A percentile compares a stretch with the other conserved stretches of the same genome.
Evolutionary conservation across 2,113 vertebrate species (phyloP).

Genomic region (Phaethornis superciliosus): DNA sequence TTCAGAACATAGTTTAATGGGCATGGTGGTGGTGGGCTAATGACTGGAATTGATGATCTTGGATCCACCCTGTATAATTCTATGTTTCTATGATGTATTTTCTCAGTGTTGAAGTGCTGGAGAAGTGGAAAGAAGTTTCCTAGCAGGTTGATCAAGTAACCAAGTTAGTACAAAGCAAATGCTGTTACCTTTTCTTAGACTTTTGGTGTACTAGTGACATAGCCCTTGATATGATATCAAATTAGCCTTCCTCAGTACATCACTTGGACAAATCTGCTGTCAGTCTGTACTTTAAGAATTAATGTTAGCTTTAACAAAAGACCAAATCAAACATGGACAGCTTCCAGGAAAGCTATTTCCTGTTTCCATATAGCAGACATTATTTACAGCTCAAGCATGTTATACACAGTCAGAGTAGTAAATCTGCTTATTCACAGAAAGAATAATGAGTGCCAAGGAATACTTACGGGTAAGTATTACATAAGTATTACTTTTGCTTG

Average conservation of each 20-base stretch:
- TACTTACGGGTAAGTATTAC: conserved; percentile 46
- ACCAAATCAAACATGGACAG: conserved; percentile 67
- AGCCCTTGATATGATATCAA: conserved; percentile 52
- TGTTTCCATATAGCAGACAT: conserved; percentile 31
- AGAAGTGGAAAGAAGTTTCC: not conserved
- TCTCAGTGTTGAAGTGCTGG: not conserved
- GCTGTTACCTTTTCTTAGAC: conserved; percentile 39
- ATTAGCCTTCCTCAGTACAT: conserved; percentile 37
- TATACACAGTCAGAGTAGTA: conserved; percentile 43
- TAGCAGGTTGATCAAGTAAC: not conserved
- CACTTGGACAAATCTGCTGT: conserved; percentile 73
- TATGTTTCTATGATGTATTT: not conserved
- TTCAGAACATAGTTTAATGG: no score
- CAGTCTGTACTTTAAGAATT: conserved; percentile 69
- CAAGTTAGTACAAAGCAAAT: not conserved
- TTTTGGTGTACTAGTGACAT: not conserved
- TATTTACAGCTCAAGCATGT: conserved; percentile 60
- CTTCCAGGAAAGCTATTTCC: conserved; percentile 74
- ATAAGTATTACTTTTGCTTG: conserved; percentile 36
- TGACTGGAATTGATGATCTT: no score
- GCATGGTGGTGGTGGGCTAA: no score
- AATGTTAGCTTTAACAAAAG: conserved; percentile 61
- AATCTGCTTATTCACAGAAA: conserved; percentile 67
- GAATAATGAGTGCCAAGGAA: conserved; percentile 31
- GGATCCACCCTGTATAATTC: no score